Conservation (phyloP, 2,888 invertebrate genomes). For the Nephrotoma appendiculata region DNA sequence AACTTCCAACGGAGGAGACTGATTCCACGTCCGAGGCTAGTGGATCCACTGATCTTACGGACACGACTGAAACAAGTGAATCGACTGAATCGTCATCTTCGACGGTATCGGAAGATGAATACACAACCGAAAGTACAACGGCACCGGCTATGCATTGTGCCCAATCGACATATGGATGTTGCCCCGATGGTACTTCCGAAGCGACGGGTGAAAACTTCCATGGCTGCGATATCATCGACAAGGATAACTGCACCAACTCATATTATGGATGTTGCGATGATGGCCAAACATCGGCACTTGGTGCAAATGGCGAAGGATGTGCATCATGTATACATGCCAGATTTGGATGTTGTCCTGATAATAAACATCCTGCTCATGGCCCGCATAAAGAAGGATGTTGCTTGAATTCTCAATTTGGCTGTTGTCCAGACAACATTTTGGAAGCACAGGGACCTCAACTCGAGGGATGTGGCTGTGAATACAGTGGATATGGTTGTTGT, state of each 20-base stretch:
- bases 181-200: conserved; percentile 47
- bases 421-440: conserved; percentile 78
- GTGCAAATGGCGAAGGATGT: conserved; percentile 62
- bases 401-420: conserved; percentile 56
- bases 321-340: conserved; percentile 49
- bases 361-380: conserved; percentile 72
- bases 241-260: conserved; percentile 36
- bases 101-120: conserved; percentile 7
- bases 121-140: conserved; percentile 20
- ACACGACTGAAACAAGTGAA: conserved; percentile 10
- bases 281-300: conserved; percentile 46
- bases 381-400: conserved; percentile 71
- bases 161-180: conserved; percentile 41
- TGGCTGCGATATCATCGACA: conserved; percentile 19
- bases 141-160: conserved; percentile 18
- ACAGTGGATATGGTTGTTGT: conserved; percentile 69
- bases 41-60: conserved; percentile 10
- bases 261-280: conserved; percentile 67
- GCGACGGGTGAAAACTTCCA: conserved; percentile 41
- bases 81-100: conserved; percentile 15
- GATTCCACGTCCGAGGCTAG: conserved; percentile 12
- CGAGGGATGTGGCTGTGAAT: conserved; percentile 67
- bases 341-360: conserved; percentile 82
- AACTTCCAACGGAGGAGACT: conserved; percentile 14
- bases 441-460: conserved; percentile 65